Base-by-base conservation (phyloP, 1,140 invertebrate genomes). In the Sweltsa coloradensis region DNA sequence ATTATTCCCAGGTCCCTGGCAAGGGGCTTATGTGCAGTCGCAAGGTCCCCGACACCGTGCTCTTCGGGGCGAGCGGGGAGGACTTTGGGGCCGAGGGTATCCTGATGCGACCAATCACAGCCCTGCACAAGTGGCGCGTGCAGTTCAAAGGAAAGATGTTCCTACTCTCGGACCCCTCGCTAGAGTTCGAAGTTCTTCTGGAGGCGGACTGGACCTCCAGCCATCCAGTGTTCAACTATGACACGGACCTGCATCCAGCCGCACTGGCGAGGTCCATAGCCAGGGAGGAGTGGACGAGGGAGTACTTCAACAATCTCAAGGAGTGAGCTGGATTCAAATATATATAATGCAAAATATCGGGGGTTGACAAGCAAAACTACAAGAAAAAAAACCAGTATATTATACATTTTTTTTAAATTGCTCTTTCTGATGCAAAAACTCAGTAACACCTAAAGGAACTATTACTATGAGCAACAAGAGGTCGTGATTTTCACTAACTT, bases 91-190 rank as follows among this genome's bases (percentile, higher is more conserved):
- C 76, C 6, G 80, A 78, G 54, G 81, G 80, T 0, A 62, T 84
- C n/a, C 62, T 59, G 21, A 66, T 81, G 11, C 67, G 67, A 18
- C 72, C 75, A 0, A 58, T 80, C 0, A 68, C 73, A 52, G 74
- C 80, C 2, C 83, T 84, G 80, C 70, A 71, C 52, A 70, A 64
- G 47, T 85, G 81, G 81, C 69, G 63, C 37, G 50, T 83, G 0
- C 55, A 64, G 2, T 84, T 75, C 57, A 69, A 70, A 48, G 79
- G 80, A 26, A 65, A 73, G 55, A 74, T 82, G 70, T 74, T 70
- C 14, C 34, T 44, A 27, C 16, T 21, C 13, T 29, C 42, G 7
- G 42, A 44, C 11, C 7, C 26, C 9, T 44, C 42, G 3, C n/a
- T 42, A 14, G 6, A 19, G n/a, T 48, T 41, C 22, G 23, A 48